Conservation (phyloP, 1,140 invertebrate genomes). For the Ostrea edulis region DNA sequence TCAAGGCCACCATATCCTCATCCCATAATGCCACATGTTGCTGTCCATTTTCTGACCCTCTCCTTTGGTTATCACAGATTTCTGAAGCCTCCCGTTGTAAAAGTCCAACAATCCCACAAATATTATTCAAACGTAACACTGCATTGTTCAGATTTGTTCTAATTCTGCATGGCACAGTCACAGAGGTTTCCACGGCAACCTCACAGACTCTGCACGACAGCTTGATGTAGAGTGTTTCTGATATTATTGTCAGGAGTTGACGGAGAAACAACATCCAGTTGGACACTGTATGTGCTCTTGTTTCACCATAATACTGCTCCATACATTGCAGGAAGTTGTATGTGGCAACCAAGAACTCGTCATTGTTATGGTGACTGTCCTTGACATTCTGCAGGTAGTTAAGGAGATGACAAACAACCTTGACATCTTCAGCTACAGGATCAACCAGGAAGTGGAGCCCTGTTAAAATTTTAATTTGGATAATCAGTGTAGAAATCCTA, state of each 20-base stretch:
- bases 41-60: constrained; percentile 1
- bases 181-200: constrained; percentile 43
- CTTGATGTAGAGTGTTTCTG: constrained; percentile 51
- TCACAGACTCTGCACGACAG: constrained; percentile 40
- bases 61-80: constrained; percentile 37
- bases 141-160: constrained; percentile 40
- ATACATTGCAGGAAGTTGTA: constrained; percentile 46
- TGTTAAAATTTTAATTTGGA: background rate
- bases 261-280: constrained; percentile 49
- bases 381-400: constrained; percentile 37
- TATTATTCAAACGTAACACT: background rate
- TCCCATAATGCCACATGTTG: background rate
- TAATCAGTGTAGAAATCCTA: too few species aligned
- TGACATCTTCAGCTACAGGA: constrained; percentile 53
- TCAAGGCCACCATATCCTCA: constrained; percentile 42
- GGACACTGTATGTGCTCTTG: constrained; percentile 28
- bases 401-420: constrained; percentile 39
- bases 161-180: constrained; percentile 42
- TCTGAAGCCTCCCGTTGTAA: constrained; percentile 42
- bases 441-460: constrained; percentile 49
- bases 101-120: constrained; percentile 25
- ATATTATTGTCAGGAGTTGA: constrained; percentile 42
- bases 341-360: constrained; percentile 49
- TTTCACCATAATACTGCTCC: constrained; percentile 42
- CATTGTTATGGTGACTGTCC: constrained; percentile 45